Conservation (phyloP, 2,797 vertebrate genomes). For the Spea hammondii region DNA sequence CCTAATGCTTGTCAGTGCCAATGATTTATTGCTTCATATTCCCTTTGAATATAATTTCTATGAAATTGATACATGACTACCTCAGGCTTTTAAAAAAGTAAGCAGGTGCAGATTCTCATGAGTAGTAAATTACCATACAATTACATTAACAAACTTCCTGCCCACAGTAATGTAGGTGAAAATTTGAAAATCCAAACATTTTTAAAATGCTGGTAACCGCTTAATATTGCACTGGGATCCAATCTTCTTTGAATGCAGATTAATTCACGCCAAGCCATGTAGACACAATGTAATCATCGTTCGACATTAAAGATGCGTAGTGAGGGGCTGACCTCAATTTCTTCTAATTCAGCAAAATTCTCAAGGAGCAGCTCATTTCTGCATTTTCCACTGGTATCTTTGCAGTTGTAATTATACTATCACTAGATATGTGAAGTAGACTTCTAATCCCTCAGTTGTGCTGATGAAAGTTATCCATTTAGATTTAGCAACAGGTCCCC, state of each 20-base stretch:
- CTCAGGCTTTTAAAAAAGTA: neutral
- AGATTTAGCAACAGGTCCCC: conserved; percentile 30
- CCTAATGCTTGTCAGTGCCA: too few relatives aligned
- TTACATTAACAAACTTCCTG: conserved; percentile 4
- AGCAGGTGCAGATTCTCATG: conserved; percentile 15
- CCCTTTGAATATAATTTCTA: too few relatives aligned
- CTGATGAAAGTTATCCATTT: conserved; percentile 42
- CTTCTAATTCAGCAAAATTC: conserved; percentile 60
- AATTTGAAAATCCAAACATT: conserved; percentile 37
- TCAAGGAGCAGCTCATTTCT: conserved; percentile 47
- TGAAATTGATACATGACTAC: neutral
- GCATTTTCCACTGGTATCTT: conserved; percentile 48
- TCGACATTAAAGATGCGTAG: conserved; percentile 38
- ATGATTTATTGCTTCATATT: too few relatives aligned
- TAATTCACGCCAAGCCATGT: conserved; percentile 53
- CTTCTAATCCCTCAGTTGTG: conserved; percentile 40
- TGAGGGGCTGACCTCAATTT: conserved; percentile 63
- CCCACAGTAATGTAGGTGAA: conserved; percentile 23
- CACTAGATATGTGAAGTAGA: conserved; percentile 8
- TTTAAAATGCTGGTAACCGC: neutral
- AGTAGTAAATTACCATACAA: conserved; percentile 19
- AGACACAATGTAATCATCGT: conserved; percentile 62
- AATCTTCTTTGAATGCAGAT: conserved; percentile 52
- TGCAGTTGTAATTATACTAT: conserved; percentile 57
- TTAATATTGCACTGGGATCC: conserved; percentile 35